Conservation (phyloP, 2,888 invertebrate genomes). For the Lithosia quadra region DNA sequence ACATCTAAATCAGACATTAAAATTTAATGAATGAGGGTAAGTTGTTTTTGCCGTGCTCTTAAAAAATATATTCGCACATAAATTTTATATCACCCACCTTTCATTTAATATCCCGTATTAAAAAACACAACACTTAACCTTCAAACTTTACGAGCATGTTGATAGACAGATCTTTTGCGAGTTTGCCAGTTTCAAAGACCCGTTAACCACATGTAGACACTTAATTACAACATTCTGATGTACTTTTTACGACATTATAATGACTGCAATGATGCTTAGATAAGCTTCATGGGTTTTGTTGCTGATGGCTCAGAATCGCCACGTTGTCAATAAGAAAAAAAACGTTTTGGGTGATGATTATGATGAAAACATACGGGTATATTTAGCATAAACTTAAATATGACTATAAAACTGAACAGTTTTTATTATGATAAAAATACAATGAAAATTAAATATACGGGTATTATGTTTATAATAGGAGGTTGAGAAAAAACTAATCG, state of each 20-base stretch:
- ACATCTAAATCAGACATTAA: background rate
- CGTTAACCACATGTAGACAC: slow-evolving; percentile 29
- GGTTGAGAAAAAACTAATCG: too few species aligned
- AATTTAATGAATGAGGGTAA: slow-evolving; percentile 2
- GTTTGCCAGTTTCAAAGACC: slow-evolving; percentile 19
- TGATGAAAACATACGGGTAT: background rate
- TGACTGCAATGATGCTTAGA: slow-evolving; percentile 1
- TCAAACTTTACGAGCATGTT: slow-evolving; percentile 36
- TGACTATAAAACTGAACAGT: too few species aligned
- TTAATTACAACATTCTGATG: slow-evolving; percentile 25
- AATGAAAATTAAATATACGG: too few species aligned
- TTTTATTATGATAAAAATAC: too few species aligned
- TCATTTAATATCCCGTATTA: slow-evolving; percentile 7
- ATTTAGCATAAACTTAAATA: too few species aligned
- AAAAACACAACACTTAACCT: slow-evolving; percentile 25
- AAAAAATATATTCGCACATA: background rate
- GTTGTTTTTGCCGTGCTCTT: background rate
- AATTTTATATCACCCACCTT: slow-evolving; percentile 3
- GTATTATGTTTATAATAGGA: too few species aligned
- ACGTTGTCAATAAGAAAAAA: background rate
- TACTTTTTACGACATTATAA: slow-evolving; percentile 14
- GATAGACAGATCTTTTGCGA: slow-evolving; percentile 23
- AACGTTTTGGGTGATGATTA: background rate
- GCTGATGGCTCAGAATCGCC: background rate
- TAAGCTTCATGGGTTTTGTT: slow-evolving; percentile 9